Evolutionary conservation across 2,113 vertebrate genomes (phyloP).

Genomic region (Fregata magnificens): DNA sequence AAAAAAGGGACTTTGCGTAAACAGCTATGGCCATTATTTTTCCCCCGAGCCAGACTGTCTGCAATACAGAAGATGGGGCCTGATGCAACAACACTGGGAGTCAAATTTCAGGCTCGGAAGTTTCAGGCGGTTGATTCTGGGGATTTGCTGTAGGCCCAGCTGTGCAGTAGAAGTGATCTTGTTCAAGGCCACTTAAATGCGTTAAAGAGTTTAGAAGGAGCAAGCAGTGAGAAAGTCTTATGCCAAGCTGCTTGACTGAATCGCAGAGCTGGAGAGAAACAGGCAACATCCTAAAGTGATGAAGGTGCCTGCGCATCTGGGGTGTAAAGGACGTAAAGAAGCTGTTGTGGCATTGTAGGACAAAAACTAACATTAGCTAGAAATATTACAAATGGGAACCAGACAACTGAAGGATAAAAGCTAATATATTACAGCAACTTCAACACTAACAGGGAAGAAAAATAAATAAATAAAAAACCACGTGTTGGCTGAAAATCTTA

Average conservation of each 20-base stretch:
- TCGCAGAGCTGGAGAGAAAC: background rate
- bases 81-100: background rate
- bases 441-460: background rate
- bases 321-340: background rate
- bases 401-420: background rate
- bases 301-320: background rate
- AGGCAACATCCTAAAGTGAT: background rate
- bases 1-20: background rate
- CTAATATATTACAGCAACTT: background rate
- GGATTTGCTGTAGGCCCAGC: background rate
- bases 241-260: background rate
- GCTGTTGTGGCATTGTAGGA: background rate
- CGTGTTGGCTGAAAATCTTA: background rate
- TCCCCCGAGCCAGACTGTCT: background rate
- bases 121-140: background rate
- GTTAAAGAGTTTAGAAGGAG: background rate
- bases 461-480: background rate
- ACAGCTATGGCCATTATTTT: background rate
- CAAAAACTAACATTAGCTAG: background rate
- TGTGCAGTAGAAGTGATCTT: background rate
- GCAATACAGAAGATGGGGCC: background rate
- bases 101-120: constrained; percentile 11
- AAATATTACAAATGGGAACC: background rate
- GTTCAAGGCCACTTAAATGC: background rate
- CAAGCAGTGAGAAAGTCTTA: background rate